phyloP scores from a whole-genome alignment of 1,140 invertebrate species.

The Pristionchus pacificus region DNA sequence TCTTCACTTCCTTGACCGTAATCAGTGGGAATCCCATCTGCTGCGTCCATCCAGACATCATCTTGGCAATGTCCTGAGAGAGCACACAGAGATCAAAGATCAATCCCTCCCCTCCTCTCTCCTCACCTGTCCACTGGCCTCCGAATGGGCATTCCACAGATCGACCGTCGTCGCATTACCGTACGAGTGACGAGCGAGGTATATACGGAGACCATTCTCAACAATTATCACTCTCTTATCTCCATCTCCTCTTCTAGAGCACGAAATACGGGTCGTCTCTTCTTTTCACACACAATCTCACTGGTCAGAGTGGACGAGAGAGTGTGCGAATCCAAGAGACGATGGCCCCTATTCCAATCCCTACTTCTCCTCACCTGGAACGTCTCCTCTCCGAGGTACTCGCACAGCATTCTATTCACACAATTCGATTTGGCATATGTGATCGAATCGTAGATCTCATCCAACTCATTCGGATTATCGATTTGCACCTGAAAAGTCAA shows the following conservation, averaged over 20 bases:
- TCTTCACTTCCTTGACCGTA: slow-evolving; percentile 57
- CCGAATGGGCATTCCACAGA: slow-evolving; percentile 82
- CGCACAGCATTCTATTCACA: slow-evolving; percentile 91
- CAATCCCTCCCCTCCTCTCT: background rate
- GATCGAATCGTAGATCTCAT: slow-evolving; percentile 58
- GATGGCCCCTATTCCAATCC: too few relatives aligned
- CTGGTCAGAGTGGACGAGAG: too few relatives aligned
- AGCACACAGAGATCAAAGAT: slow-evolving; percentile 17
- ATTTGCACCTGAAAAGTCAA: slow-evolving; percentile 58
- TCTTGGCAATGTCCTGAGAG: slow-evolving; percentile 69
- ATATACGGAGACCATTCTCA: slow-evolving; percentile 78
- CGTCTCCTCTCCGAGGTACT: slow-evolving; percentile 83
- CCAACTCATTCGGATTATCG: slow-evolving; percentile 41
- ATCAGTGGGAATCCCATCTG: slow-evolving; percentile 84
- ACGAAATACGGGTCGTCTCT: too few relatives aligned
- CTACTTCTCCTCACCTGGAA: slow-evolving; percentile 68
- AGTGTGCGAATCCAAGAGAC: too few relatives aligned
- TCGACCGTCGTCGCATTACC: slow-evolving; percentile 88
- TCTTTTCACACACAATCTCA: too few relatives aligned
- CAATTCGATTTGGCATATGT: slow-evolving; percentile 66
- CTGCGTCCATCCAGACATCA: slow-evolving; percentile 91
- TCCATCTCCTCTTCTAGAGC: background rate
- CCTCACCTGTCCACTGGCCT: slow-evolving; percentile 73
- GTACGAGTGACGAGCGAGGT: slow-evolving; percentile 82
- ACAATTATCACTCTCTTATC: background rate